Base-by-base conservation (phyloP, 2,797 vertebrate genomes). In the Allobates femoralis region DNA sequence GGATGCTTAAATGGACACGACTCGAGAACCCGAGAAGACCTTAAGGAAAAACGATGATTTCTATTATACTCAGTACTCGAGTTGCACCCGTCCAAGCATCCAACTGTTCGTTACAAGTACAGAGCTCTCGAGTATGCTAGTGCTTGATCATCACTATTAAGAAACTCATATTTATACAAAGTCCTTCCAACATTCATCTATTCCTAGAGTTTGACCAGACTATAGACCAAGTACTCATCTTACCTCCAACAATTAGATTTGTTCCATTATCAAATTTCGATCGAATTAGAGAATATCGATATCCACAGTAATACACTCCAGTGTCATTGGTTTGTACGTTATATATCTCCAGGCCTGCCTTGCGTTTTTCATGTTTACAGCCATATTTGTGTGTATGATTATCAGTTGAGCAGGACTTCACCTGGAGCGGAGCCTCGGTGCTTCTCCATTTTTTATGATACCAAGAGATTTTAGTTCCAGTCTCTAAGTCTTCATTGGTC, bases 381-480 rank as follows among this genome's bases (percentile, higher is more conserved):
- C 0, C n/a, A 77, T 81, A 73, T 76, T 58, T 86, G 10, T 75
- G 2, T 12, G 3, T 28, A 30, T 66, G 28, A 6, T 67, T 28
- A 32, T 66, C 14, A 23, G 26, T 1, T 1, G 5, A 19, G 21
- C 85, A 82, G 1, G 18, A 41, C 46, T 55, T 56, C 11, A 86
- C 28, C 14, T 3, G 14, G 3, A 41, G 1, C 0, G 16, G 56
- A 0, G 0, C 28, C n/a, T 67, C 50, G 19, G n/a, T 51, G 0
- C 30, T 16, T 76, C 21, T 32, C 69, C 21, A 76, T 64, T 34
- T 5, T 0, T 0, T 15, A 23, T 5, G 0, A 74, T 56, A 87
- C 88, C 89, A 90, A 2, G 0, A 11, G 0, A 34, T 1, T 0
- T 0, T 0, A 0, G 0, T 0, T 19, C 0, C 0, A 0, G 0